Base-by-base conservation (phyloP, 2,888 invertebrate genomes). In the Penaeus monodon region DNA sequence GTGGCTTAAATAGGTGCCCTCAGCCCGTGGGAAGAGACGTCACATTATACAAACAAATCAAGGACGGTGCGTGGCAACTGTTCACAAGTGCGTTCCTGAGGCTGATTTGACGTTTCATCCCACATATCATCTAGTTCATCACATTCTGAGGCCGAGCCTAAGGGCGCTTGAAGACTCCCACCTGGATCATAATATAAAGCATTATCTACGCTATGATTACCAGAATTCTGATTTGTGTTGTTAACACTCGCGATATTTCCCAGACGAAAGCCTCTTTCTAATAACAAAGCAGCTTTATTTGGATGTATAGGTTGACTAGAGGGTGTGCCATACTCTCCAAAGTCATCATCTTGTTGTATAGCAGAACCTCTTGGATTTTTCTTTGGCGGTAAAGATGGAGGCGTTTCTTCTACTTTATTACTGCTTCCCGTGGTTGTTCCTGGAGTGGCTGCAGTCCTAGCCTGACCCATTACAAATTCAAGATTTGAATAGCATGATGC, bases 401-500 rank as follows among this genome's bases (percentile, higher is more conserved):
- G 84, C 22, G 57, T 68, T 33, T 81, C 84, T 66, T 83, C 76
- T 33, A 27, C 44, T 44, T 63, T 81, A 68, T 38, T 68, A 73
- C 73, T 68, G 22, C 49, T 70, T 64, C 79, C 85, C n/a, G 49
- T 63, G 22, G 70, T 70, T 49, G 70, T 44, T 27, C 68, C 73
- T 70, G 81, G 27, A n/a, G 79, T 74, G 81, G 85, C 33, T 66
- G 74, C 81, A 20, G 63, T 73, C 33, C 81, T 84, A n/a, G 84
- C 81, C 70, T 86, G 86, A 64, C 88, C 88, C 86, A 88, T 86
- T 2, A 88, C 88, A 85, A 90, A 90, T 79, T 90, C 88, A 22
- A 90, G 81, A 65, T 90, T 90, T 29, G 87, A 88, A 81, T 90
- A 90, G 57, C 90, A 90, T 0, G 90, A 90, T 57, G 90, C 90